Evolutionary conservation across 1,140 invertebrate species (phyloP).

Genomic region (Diabrotica undecimpunctata): DNA sequence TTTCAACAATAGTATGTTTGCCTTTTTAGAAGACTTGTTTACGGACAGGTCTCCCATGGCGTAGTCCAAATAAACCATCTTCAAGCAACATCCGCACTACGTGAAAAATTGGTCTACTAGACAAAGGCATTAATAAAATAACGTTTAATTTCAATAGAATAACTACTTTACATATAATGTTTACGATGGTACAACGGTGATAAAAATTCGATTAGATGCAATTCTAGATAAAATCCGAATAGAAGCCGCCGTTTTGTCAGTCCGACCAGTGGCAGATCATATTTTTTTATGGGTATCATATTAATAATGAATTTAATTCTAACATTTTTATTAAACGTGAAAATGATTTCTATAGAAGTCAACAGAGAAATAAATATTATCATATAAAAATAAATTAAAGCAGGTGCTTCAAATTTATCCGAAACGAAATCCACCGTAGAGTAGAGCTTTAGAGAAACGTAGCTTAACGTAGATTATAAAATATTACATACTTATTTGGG

Average conservation of each 20-base stretch:
- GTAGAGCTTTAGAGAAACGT: too few relatives aligned
- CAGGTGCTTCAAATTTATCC: too few relatives aligned
- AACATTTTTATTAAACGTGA: too few relatives aligned
- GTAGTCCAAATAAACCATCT: neutral
- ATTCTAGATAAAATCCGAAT: slow-evolving; percentile 17
- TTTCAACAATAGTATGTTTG: too few relatives aligned
- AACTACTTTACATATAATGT: slow-evolving; percentile 24
- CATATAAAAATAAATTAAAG: too few relatives aligned
- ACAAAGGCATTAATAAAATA: slow-evolving; percentile 23
- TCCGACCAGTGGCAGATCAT: neutral
- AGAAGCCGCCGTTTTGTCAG: slow-evolving; percentile 16
- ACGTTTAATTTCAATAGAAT: slow-evolving; percentile 23
- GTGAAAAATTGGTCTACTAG: slow-evolving; percentile 21
- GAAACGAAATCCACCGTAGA: too few relatives aligned
- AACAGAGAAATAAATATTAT: too few relatives aligned
- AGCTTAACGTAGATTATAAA: too few relatives aligned
- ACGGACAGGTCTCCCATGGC: neutral
- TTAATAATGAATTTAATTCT: too few relatives aligned
- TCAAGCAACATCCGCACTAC: slow-evolving; percentile 2
- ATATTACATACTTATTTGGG: too few relatives aligned
- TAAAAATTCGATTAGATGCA: slow-evolving; percentile 23
- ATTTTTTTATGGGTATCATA: too few relatives aligned
- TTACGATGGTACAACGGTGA: slow-evolving; percentile 21
- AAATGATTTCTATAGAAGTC: too few relatives aligned
- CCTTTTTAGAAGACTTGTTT: neutral